phyloP scores from a whole-genome alignment of 2,113 vertebrate species.

The Caranx ignobilis region DNA sequence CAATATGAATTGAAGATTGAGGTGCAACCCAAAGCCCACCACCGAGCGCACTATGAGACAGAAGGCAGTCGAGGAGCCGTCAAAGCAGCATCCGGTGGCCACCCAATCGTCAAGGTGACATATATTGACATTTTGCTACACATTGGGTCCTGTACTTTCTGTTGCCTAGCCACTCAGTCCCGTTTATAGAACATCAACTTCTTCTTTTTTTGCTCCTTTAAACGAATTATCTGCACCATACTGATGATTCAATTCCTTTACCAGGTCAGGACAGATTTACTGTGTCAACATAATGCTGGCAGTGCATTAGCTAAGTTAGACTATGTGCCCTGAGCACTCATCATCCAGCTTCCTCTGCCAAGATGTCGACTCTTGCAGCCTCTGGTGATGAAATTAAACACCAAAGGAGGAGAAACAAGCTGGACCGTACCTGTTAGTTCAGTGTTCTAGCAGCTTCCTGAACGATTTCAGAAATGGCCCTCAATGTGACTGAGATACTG shows the following conservation, averaged over 20 bases:
- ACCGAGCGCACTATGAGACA: slow-evolving; percentile 98
- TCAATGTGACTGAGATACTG: slow-evolving; percentile 15
- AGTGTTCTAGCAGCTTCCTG: slow-evolving; percentile 14
- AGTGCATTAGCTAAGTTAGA: slow-evolving; percentile 6
- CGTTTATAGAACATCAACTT: slow-evolving; percentile 21
- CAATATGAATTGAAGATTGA: slow-evolving; percentile 98
- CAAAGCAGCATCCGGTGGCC: slow-evolving; percentile 95
- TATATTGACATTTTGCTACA: neutral
- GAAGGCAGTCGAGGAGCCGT: slow-evolving; percentile 98
- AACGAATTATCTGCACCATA: slow-evolving; percentile 21
- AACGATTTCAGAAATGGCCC: slow-evolving; percentile 19
- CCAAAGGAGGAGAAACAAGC: slow-evolving; percentile 16
- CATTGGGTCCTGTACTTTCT: neutral
- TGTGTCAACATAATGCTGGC: slow-evolving; percentile 11
- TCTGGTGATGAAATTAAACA: slow-evolving; percentile 13
- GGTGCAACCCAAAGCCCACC: slow-evolving; percentile 98
- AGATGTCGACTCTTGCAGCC: neutral
- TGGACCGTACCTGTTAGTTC: neutral
- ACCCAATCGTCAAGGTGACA: slow-evolving; percentile 96
- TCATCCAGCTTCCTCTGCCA: slow-evolving; percentile 8
- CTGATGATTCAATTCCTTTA: slow-evolving; percentile 9
- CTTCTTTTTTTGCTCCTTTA: neutral
- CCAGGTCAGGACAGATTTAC: slow-evolving; percentile 23
- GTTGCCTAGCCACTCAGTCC: neutral
- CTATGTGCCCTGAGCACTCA: neutral